These are phyloP conservation scores for Sturnus vulgaris DNA, from an alignment of 2,113 vertebrate species.

Conservation along the genomic window DNA sequence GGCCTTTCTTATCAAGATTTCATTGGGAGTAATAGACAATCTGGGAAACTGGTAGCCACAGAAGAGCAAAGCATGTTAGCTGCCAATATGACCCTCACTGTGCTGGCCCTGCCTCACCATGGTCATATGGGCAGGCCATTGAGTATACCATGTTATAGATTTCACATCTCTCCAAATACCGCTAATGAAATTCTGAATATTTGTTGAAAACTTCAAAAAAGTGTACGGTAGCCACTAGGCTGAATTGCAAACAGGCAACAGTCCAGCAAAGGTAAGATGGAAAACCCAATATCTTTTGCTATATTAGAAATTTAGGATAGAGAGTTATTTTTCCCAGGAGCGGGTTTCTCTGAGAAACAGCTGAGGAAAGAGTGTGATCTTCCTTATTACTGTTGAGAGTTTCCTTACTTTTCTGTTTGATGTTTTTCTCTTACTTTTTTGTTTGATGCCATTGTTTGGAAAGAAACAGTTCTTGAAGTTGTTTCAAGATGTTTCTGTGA, in stretches of 20 bases:
- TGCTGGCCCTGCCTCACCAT: background rate
- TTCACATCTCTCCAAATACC: background rate
- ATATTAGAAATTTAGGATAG: background rate
- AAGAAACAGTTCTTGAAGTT: background rate
- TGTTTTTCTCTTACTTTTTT: no score
- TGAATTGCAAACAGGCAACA: background rate
- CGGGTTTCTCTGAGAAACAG: background rate
- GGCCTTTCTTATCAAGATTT: background rate
- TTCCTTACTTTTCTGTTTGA: background rate
- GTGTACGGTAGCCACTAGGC: background rate
- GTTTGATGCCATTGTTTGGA: background rate
- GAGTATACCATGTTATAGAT: background rate
- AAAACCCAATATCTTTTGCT: background rate
- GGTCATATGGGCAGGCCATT: no score
- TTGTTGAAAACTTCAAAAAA: background rate
- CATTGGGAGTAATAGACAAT: background rate
- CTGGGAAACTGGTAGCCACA: background rate
- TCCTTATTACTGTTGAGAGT: background rate
- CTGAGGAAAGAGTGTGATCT: background rate
- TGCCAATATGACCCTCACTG: rapidly evolving
- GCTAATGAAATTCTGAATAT: background rate
- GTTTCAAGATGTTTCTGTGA: background rate
- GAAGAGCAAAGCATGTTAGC: rapidly evolving
- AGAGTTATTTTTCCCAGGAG: background rate
- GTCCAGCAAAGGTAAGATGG: background rate